Evolutionary conservation across 2,888 invertebrate genomes (phyloP), one percentile per base, ranked within the genome.

Genomic region (Cheilosia vernalis): DNA sequence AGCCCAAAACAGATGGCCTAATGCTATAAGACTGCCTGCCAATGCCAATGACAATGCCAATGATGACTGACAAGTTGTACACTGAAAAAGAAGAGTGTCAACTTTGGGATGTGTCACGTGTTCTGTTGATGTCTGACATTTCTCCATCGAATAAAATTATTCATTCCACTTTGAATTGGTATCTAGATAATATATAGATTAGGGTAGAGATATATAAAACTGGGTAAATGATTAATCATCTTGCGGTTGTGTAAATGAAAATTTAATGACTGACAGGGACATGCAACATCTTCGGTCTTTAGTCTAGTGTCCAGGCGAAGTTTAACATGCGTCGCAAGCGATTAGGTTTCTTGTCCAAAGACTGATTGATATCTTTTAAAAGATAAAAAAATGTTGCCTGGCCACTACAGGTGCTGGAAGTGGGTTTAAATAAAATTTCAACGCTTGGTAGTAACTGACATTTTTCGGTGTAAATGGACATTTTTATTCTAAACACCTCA

Each of bases 101-200:
- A 66, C 55, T 21, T 4, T 64, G 17, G 53, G 55, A 53, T 77
- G 77, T 72, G 72, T 77, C 82, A 82, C 82, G 82, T 82, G 82
- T 76, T 58, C 27, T 51, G 19, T 44, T 56, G 17, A 27, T 17
- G 66, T 5, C 42, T 24, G 55, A 30, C 30, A 66, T 51, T 67
- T 61, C 60, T 44, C 17, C 44, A 9, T 47, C 37, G 69, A 66
- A 77, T 82, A 72, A 77, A 61, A 72, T 72, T 72, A 82, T 82
- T 82, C 82, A 82, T 77, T 82, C 55, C 55, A 55, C 53, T 77
- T 63, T 70, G 10, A n/a, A 21, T 30, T 9, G 60, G 49, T 58
- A n/a, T n/a, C n/a, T n/a, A 19, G 15, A 27, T 51, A 27, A 19
- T 21, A 19, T 15, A 58, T 42, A 47, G 44, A 63, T 60, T 58